Conservation (phyloP, 2,797 vertebrate species). For the Leptatherina wallacei region DNA sequence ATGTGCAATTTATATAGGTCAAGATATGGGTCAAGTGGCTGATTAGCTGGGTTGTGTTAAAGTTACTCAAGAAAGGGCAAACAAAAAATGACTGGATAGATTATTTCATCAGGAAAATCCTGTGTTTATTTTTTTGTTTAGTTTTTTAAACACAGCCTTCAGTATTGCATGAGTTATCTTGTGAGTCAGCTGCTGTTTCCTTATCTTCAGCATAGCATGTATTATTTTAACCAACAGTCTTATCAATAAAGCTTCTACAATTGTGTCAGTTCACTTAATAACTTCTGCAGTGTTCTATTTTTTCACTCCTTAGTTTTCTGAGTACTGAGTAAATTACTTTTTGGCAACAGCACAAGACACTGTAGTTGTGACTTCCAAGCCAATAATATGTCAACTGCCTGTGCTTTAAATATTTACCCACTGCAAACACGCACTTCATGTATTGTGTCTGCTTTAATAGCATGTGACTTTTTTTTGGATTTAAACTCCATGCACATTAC, state of each 20-base stretch:
- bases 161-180: not conserved
- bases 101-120: slow-evolving; percentile 41
- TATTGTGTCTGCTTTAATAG: slow-evolving; percentile 60
- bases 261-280: slow-evolving; percentile 37
- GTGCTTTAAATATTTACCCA: slow-evolving; percentile 74
- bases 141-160: slow-evolving; percentile 25
- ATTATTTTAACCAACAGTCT: slow-evolving; percentile 25
- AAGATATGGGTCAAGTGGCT: slow-evolving; percentile 46
- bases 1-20: slow-evolving; percentile 44
- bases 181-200: slow-evolving; percentile 23
- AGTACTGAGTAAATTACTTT: slow-evolving; percentile 47
- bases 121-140: not conserved
- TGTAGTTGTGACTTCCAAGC: slow-evolving; percentile 54
- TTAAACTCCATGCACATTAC: slow-evolving; percentile 59
- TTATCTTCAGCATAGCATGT: slow-evolving; percentile 23
- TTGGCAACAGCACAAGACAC: slow-evolving; percentile 51
- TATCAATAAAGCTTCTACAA: slow-evolving; percentile 27
- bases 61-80: slow-evolving; percentile 21
- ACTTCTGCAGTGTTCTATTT: slow-evolving; percentile 47
- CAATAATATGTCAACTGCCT: slow-evolving; percentile 67
- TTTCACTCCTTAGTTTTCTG: slow-evolving; percentile 42
- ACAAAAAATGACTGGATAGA: slow-evolving; percentile 36
- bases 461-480: slow-evolving; percentile 66
- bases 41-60: slow-evolving; percentile 36
- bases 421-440: slow-evolving; percentile 51